A percentile compares a stretch with the other conserved stretches of the same genome.
Evolutionary conservation across 1,140 invertebrate genomes (phyloP).

Genomic region (Zaprionus tsacasi): DNA sequence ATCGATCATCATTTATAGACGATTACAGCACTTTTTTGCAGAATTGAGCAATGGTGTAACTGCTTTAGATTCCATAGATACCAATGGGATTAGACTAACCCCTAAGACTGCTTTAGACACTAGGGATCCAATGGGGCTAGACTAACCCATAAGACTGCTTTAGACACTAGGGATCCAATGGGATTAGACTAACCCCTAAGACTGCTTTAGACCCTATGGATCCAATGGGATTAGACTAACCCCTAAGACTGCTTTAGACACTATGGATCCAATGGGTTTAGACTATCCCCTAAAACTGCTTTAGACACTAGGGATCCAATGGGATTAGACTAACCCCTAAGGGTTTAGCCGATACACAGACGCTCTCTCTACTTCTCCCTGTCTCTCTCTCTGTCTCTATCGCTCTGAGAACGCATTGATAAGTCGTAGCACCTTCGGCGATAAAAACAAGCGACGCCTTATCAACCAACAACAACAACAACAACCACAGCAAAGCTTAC

Average conservation of each 20-base stretch:
- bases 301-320: no score
- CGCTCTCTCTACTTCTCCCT: background rate
- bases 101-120: background rate
- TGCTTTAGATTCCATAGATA: no score
- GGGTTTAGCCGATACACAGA: background rate
- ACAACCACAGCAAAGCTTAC: constrained; percentile 13
- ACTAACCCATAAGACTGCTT: background rate
- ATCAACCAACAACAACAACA: constrained; percentile 1
- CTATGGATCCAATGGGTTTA: no score
- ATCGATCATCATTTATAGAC: constrained; percentile 52
- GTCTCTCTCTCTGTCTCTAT: background rate
- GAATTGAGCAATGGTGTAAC: background rate
- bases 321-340: background rate
- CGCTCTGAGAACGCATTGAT: constrained; percentile 17
- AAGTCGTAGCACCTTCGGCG: constrained; percentile 43
- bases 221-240: no score
- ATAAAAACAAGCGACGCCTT: constrained; percentile 35
- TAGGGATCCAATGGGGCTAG: background rate
- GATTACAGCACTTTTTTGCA: background rate
- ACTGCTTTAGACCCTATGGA: no score
- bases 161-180: no score
- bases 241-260: no score
- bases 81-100: no score
- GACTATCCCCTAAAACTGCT: no score
- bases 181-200: no score